Evolutionary conservation across 2,797 vertebrate species (phyloP).

Genomic region (Poeciliopsis turneri): DNA sequence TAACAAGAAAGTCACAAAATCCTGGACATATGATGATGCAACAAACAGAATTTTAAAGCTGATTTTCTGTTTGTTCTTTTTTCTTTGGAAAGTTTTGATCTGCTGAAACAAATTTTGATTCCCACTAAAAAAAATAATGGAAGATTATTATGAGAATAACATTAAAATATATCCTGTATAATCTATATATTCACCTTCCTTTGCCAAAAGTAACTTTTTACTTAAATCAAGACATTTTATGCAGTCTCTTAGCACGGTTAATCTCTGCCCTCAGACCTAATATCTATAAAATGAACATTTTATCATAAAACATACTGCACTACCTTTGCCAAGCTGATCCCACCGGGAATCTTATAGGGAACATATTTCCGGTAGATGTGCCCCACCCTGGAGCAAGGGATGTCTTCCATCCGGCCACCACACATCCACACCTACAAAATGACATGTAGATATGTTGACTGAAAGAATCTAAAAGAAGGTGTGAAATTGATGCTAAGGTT

Average conservation of each 20-base stretch:
- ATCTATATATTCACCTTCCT: no score
- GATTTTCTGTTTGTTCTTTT: not conserved
- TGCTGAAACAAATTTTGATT: not conserved
- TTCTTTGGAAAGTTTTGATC: not conserved
- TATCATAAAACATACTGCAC: conserved; percentile 1
- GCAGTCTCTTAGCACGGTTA: not conserved
- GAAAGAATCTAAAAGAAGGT: not conserved
- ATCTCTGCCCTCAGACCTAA: not conserved
- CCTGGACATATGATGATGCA: not conserved
- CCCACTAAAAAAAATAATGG: not conserved
- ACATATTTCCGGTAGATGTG: conserved; percentile 98
- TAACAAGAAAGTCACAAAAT: not conserved
- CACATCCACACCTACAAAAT: conserved; percentile 97
- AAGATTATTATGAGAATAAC: not conserved
- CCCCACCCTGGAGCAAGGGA: conserved; percentile 84
- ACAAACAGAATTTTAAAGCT: not conserved
- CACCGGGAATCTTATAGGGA: conserved; percentile 94
- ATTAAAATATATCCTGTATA: not conserved
- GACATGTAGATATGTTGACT: not conserved
- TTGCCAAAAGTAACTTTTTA: no score
- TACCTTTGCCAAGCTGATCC: conserved; percentile 67
- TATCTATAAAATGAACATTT: not conserved
- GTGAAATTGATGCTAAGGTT: conserved; percentile 10
- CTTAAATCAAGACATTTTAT: not conserved
- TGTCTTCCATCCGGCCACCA: conserved; percentile 95